phyloP scores from a whole-genome alignment of 2,888 invertebrate species.

The Cryptophagus acutangulus region DNA sequence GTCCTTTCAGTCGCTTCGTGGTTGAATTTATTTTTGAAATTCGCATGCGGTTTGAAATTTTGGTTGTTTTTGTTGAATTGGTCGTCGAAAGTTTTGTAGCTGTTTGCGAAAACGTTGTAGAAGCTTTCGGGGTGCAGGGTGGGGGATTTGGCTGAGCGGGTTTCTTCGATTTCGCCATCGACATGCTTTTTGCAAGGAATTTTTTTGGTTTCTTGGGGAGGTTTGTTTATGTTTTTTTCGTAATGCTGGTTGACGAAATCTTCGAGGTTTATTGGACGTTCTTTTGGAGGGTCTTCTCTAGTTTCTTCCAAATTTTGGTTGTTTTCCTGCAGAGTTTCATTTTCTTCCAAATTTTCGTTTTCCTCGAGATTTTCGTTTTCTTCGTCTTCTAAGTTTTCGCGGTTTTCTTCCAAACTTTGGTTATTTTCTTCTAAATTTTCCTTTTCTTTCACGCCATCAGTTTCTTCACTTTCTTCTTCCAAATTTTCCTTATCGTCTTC shows the following conservation, averaged over 20 bases:
- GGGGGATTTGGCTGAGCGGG: too few species aligned
- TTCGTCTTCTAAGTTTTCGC: constrained; percentile 18
- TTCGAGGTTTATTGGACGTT: neutral
- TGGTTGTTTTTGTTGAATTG: constrained; percentile 13
- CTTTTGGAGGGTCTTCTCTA: constrained; percentile 5
- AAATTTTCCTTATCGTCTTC: constrained; percentile 10
- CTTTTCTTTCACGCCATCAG: constrained; percentile 20
- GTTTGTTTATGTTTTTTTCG: neutral
- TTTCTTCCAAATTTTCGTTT: constrained; percentile 2
- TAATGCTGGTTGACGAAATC: neutral
- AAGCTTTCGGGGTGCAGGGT: too few species aligned
- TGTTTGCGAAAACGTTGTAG: constrained; percentile 13
- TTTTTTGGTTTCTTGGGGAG: too few species aligned
- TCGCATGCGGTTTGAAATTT: constrained; percentile 17
- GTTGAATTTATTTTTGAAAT: constrained; percentile 18
- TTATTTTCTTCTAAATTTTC: constrained; percentile 16
- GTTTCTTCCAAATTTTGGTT: constrained; percentile 12
- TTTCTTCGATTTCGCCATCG: neutral
- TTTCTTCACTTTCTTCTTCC: constrained; percentile 13
- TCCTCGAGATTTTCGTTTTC: constrained; percentile 11
- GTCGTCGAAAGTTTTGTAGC: constrained; percentile 6
- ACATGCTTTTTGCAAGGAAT: too few species aligned
- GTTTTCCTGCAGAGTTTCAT: constrained; percentile 4
- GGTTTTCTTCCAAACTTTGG: constrained; percentile 15
- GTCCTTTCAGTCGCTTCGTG: constrained; percentile 20